Evolutionary conservation across 2,113 vertebrate species (phyloP).

Genomic region (Saccopteryx leptura): DNA sequence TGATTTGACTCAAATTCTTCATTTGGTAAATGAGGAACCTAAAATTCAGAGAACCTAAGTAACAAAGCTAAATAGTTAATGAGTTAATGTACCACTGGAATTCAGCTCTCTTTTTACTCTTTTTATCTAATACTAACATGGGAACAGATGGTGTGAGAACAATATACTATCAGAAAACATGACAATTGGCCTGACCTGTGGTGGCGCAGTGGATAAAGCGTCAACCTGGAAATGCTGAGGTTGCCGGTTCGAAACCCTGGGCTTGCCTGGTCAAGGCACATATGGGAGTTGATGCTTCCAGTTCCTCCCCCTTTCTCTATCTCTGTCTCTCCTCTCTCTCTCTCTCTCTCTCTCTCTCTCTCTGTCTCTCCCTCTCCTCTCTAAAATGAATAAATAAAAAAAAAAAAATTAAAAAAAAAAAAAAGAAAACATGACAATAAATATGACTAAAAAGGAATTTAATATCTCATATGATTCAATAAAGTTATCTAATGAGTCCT

Average conservation of each 20-base stretch:
- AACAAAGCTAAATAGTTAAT: conserved; percentile 42
- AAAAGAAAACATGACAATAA: conserved; percentile 43
- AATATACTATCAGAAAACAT: conserved; percentile 19
- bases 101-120: conserved; percentile 29
- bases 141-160: background rate
- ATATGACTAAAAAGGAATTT: conserved; percentile 36
- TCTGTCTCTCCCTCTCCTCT: too few relatives aligned
- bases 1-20: conserved; percentile 30
- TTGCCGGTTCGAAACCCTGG: too few relatives aligned
- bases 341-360: too few relatives aligned
- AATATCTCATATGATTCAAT: conserved; percentile 26
- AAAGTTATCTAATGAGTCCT: background rate
- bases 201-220: too few relatives aligned
- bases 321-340: too few relatives aligned
- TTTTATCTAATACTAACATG: conserved; percentile 8
- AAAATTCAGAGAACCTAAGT: conserved; percentile 54
- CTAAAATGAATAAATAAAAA: too few relatives aligned
- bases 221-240: too few relatives aligned
- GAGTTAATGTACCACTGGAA: conserved; percentile 29
- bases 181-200: too few relatives aligned
- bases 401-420: too few relatives aligned
- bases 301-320: too few relatives aligned
- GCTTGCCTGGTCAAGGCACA: too few relatives aligned
- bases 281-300: too few relatives aligned
- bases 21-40: conserved; percentile 53